Conservation (phyloP, 2,113 vertebrate genomes). For the Gymnocephalus cernua region DNA sequence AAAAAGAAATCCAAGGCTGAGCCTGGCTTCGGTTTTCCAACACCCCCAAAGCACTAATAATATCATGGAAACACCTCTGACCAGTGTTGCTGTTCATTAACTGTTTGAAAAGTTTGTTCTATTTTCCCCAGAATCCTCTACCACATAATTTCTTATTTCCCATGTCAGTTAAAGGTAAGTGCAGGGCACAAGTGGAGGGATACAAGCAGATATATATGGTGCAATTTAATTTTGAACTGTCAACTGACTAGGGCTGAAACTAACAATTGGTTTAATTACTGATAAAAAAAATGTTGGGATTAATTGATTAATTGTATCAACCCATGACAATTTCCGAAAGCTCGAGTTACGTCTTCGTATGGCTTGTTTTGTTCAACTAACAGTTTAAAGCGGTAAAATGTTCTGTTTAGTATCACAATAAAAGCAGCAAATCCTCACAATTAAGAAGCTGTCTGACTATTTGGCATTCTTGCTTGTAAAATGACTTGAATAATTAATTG, state of each 20-base stretch:
- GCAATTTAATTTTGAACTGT: neutral
- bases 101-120: conserved; percentile 26
- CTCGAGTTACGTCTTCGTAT: neutral
- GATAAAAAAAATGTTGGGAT: too few relatives aligned
- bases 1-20: conserved; percentile 66
- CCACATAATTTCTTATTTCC: conserved; percentile 32
- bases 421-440: neutral
- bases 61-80: conserved; percentile 56
- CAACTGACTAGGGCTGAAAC: neutral
- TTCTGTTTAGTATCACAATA: neutral
- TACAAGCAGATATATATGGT: neutral
- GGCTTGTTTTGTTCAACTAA: neutral
- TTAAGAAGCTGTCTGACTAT: neutral
- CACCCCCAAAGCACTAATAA: conserved; percentile 62
- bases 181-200: conserved; percentile 16
- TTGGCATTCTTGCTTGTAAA: neutral
- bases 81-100: conserved; percentile 47
- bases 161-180: conserved; percentile 23
- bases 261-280: too few relatives aligned
- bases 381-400: neutral
- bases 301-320: too few relatives aligned
- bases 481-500: neutral
- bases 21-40: conserved; percentile 75
- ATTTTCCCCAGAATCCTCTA: conserved; percentile 10
- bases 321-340: neutral